These are phyloP conservation scores for Acipenser transmontanus DNA, from an alignment of 2,797 vertebrate genomes.

Conservation along the genomic window DNA sequence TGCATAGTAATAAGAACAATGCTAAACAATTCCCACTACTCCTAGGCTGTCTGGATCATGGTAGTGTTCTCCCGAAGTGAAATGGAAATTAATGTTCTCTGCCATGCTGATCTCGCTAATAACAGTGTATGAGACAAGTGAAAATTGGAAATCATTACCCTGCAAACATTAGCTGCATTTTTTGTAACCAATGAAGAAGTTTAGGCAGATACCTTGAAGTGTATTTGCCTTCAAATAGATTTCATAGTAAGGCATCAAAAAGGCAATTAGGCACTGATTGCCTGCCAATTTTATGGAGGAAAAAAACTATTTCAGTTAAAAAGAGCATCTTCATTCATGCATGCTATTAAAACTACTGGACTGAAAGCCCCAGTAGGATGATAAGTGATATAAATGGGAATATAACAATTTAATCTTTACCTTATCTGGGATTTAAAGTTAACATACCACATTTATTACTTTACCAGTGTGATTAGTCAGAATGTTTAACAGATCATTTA, in stretches of 20 bases:
- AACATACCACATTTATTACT: slow-evolving; percentile 69
- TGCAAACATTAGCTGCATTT: slow-evolving; percentile 83
- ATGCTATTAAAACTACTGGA: slow-evolving; percentile 86
- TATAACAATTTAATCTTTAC: slow-evolving; percentile 63
- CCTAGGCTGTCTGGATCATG: slow-evolving; percentile 73
- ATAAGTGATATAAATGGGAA: slow-evolving; percentile 69
- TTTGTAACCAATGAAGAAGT: slow-evolving; percentile 69
- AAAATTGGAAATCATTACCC: slow-evolving; percentile 88
- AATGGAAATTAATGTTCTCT: slow-evolving; percentile 87
- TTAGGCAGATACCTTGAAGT: slow-evolving; percentile 67
- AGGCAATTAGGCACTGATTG: slow-evolving; percentile 79
- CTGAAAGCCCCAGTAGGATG: slow-evolving; percentile 71
- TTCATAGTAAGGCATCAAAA: slow-evolving; percentile 77
- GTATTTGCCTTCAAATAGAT: slow-evolving; percentile 72
- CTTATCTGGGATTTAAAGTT: slow-evolving; percentile 64
- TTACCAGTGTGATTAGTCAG: slow-evolving; percentile 69
- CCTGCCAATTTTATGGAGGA: slow-evolving; percentile 70
- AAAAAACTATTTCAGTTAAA: slow-evolving; percentile 66
- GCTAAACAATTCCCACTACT: slow-evolving; percentile 63
- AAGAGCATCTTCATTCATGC: slow-evolving; percentile 74
- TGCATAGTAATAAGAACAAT: slow-evolving; percentile 55
- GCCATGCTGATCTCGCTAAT: slow-evolving; percentile 80
- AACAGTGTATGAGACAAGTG: slow-evolving; percentile 70
- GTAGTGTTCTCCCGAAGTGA: slow-evolving; percentile 81
- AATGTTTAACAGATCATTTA: slow-evolving; percentile 31